Evolutionary conservation across 1,140 invertebrate genomes (phyloP).

Genomic region (Musca domestica): DNA sequence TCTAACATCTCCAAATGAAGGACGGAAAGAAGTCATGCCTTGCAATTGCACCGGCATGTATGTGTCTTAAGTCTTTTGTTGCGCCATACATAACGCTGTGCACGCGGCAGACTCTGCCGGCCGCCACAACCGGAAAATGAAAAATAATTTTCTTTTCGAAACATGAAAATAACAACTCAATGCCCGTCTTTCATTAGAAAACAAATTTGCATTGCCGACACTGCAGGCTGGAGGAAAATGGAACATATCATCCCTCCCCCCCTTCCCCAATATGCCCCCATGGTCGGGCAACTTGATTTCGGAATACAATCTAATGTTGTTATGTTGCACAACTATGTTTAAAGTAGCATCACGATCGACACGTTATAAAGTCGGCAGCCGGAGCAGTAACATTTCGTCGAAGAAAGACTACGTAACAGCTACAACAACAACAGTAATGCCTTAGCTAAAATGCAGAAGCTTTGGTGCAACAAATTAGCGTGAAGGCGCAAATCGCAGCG

Average conservation of each 20-base stretch:
- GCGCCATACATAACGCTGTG: neutral
- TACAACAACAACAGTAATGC: neutral
- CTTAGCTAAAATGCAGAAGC: conserved; percentile 26
- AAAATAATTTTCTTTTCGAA: conserved; percentile 9
- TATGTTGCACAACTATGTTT: conserved; percentile 20
- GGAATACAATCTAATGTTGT: conserved; percentile 14
- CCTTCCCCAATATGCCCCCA: too few species aligned
- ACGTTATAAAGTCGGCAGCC: conserved; percentile 14
- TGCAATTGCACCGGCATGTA: conserved; percentile 8
- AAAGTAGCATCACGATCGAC: conserved; percentile 20
- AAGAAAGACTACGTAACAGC: neutral
- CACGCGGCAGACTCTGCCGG: neutral
- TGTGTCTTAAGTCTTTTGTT: conserved; percentile 18
- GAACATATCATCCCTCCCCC: neutral
- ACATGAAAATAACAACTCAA: neutral
- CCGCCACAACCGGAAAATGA: neutral
- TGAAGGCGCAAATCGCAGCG: conserved; percentile 30
- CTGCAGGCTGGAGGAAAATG: neutral
- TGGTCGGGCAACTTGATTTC: too few species aligned
- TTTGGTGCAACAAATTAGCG: conserved; percentile 29
- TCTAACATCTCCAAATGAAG: conserved; percentile 1
- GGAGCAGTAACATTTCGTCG: neutral
- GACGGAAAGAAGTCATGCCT: too few species aligned
- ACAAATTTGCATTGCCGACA: conserved; percentile 5
- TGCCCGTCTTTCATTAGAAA: neutral